phyloP scores from a whole-genome alignment of 2,113 vertebrate genomes.

The Cavia porcellus region DNA sequence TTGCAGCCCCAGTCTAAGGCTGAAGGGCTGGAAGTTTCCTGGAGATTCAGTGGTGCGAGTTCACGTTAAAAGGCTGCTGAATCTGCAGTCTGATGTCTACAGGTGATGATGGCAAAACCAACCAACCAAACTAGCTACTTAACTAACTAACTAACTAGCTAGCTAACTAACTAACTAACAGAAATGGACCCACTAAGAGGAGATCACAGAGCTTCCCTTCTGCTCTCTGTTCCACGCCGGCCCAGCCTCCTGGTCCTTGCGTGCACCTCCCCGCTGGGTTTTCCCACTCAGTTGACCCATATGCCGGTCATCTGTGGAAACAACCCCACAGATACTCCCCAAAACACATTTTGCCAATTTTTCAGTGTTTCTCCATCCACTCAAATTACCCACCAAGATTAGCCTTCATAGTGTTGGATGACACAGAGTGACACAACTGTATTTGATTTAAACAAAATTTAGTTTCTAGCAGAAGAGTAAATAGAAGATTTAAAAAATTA shows the following conservation, averaged over 20 bases:
- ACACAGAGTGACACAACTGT: background rate
- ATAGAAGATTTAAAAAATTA: background rate
- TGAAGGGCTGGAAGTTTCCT: background rate
- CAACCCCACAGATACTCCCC: background rate
- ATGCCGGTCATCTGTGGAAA: background rate
- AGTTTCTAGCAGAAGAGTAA: background rate
- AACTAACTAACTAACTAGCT: background rate
- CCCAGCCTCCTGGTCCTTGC: background rate
- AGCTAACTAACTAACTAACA: background rate
- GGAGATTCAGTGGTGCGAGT: background rate
- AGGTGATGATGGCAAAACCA: background rate
- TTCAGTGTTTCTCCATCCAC: background rate
- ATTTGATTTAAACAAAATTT: background rate
- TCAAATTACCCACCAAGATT: background rate
- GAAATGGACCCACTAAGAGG: background rate
- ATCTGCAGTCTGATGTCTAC: background rate
- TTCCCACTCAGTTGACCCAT: background rate
- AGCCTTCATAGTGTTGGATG: background rate
- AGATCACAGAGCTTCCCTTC: background rate
- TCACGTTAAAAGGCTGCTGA: background rate
- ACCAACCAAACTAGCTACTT: background rate
- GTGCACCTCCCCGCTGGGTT: rapidly evolving
- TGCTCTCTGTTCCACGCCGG: background rate
- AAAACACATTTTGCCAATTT: background rate
- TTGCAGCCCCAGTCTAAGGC: background rate